Base-by-base conservation (phyloP, 2,888 invertebrate genomes). In the Phyllotreta striolata region DNA sequence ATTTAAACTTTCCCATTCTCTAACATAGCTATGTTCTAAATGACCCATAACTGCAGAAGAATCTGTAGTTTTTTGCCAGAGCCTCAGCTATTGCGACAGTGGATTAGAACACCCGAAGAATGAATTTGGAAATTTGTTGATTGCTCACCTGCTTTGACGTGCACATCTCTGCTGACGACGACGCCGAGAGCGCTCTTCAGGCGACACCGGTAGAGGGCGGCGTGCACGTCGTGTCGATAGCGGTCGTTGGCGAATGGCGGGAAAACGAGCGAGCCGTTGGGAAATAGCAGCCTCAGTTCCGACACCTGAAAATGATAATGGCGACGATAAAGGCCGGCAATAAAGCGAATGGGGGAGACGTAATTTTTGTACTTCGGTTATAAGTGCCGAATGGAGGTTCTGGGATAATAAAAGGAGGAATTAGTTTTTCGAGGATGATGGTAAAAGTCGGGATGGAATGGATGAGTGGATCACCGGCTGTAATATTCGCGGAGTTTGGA, bases 181-280 rank as follows among this genome's bases (percentile, higher is more conserved):
- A 87, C 86, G 40, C 93, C 93, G 64, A 91, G 89, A 69, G 86
- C 82, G 81, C 91, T 92, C 73, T 85, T 84, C 51, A 90, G 85
- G 71, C 86, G 84, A 77, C 87, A 86, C 78, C 93, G 86, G 85
- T 96, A 96, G 64, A 89, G 88, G 71, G 92, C 89, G 55, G 92
- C 87, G 82, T 96, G 96, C 60, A 95, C 89, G 80, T 94, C 92
- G 76, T 92, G 89, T 54, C 92, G 86, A 83, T 91, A 94, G 73
- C 87, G 87, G 73, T 91, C 91, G 55, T 89, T 90, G 6, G 91
- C 85, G 81, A 96, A 96, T 3, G 95, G 91, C 67, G 89, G 87
- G 81, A 96, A 91, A 81, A 91, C 89, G 79, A 96, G 86, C 58
- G 94, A 93, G 70, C 95, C 94, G 82, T 96, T 94, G 67, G 88